Conservation (phyloP, 2,888 invertebrate genomes). For the Creontiades dilutus region DNA sequence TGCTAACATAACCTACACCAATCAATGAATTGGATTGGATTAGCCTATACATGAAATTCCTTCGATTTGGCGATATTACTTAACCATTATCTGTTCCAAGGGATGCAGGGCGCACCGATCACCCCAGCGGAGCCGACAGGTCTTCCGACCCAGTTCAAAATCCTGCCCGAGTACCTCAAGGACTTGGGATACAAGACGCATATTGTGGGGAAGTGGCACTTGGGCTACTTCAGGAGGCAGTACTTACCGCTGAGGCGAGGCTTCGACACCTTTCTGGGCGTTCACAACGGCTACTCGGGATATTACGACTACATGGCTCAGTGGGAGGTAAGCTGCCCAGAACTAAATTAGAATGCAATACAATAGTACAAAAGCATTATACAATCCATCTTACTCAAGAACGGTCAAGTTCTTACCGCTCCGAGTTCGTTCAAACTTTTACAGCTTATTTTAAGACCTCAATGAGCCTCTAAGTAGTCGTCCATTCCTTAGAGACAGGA, state of each 20-base stretch:
- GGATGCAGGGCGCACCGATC: slow-evolving; percentile 81
- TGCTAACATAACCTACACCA: not conserved
- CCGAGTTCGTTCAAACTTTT: too few species aligned
- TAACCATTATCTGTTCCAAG: slow-evolving; percentile 76
- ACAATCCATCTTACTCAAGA: too few species aligned
- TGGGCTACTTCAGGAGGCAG: slow-evolving; percentile 80
- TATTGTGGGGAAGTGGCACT: slow-evolving; percentile 81
- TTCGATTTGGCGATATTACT: not conserved
- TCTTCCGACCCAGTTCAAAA: slow-evolving; percentile 79
- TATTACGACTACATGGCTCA: slow-evolving; percentile 85
- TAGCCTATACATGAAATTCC: not conserved
- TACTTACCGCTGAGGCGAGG: slow-evolving; percentile 87
- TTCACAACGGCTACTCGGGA: slow-evolving; percentile 89
- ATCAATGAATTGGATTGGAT: too few species aligned
- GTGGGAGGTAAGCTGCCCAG: slow-evolving; percentile 78
- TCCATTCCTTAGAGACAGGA: too few species aligned
- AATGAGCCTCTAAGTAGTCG: too few species aligned
- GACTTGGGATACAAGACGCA: slow-evolving; percentile 80
- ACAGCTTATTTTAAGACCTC: too few species aligned
- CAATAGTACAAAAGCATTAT: too few species aligned
- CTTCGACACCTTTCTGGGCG: slow-evolving; percentile 91
- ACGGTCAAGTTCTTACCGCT: too few species aligned
- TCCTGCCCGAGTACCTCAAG: slow-evolving; percentile 80
- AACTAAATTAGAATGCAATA: too few species aligned
- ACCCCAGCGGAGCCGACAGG: slow-evolving; percentile 80